phyloP scores from a whole-genome alignment of 2,888 invertebrate genomes.

The Drosophila phalerata region DNA sequence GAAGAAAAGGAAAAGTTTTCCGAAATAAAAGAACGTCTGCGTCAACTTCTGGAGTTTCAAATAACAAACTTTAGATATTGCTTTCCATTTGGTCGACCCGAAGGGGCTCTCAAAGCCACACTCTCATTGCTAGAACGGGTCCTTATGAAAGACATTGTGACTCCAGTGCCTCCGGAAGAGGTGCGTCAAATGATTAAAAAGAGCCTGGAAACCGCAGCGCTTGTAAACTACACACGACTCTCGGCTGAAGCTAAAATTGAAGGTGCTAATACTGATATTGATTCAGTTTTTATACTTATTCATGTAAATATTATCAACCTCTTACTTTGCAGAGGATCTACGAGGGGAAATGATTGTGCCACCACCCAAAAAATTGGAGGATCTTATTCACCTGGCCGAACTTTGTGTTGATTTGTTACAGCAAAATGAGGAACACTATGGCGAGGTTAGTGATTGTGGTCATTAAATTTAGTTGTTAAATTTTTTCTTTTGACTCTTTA shows the following conservation, averaged over 20 bases:
- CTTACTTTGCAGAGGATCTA: slow-evolving; percentile 89
- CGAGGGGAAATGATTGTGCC: slow-evolving; percentile 92
- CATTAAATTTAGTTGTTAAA: neutral
- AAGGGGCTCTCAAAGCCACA: slow-evolving; percentile 98
- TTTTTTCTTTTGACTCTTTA: neutral
- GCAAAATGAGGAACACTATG: slow-evolving; percentile 99
- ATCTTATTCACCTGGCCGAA: slow-evolving; percentile 98
- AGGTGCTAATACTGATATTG: slow-evolving; percentile 88
- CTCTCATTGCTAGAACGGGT: slow-evolving; percentile 98
- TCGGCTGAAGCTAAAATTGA: slow-evolving; percentile 99
- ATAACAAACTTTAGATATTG: slow-evolving; percentile 99
- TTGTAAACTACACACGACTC: slow-evolving; percentile 98
- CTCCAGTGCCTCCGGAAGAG: slow-evolving; percentile 98
- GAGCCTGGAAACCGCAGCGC: slow-evolving; percentile 98
- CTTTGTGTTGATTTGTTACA: slow-evolving; percentile 99
- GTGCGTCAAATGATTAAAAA: slow-evolving; percentile 98
- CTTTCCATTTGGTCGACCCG: slow-evolving; percentile 99
- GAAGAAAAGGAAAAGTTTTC: slow-evolving; percentile 99
- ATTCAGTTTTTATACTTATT: neutral
- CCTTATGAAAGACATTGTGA: slow-evolving; percentile 99
- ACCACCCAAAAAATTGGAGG: slow-evolving; percentile 96
- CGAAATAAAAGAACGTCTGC: slow-evolving; percentile 97
- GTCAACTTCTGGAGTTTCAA: slow-evolving; percentile 97
- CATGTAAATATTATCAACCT: neutral
- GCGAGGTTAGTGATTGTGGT: slow-evolving; percentile 94